Evolutionary conservation across 2,113 vertebrate species (phyloP).

Genomic region (Vanacampus margaritifer): DNA sequence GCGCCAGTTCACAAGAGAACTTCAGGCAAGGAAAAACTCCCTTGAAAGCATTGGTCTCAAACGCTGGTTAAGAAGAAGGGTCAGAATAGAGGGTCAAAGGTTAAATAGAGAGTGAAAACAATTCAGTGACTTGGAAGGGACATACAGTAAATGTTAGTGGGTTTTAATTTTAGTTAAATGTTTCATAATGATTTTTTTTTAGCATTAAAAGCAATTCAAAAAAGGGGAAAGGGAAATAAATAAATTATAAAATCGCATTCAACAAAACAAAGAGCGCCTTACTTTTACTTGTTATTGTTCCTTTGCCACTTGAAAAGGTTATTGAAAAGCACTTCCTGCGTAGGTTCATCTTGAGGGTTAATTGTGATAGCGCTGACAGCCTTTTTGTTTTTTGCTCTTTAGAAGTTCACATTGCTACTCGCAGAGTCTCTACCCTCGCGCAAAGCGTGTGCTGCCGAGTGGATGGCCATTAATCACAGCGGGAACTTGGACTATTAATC

Average conservation of each 20-base stretch:
- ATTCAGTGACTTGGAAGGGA: too few species aligned
- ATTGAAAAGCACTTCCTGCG: slow-evolving; percentile 40
- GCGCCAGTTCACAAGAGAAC: not conserved
- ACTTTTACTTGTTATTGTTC: not conserved
- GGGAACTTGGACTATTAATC: slow-evolving; percentile 84
- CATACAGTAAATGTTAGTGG: too few species aligned
- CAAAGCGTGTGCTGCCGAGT: slow-evolving; percentile 78
- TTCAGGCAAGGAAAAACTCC: too few species aligned
- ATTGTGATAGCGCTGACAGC: slow-evolving; percentile 82
- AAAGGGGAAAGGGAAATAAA: not conserved
- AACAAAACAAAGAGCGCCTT: not conserved
- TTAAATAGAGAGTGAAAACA: too few species aligned
- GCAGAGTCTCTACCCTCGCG: slow-evolving; percentile 76
- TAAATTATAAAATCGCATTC: not conserved
- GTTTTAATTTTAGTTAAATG: too few species aligned
- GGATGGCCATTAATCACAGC: slow-evolving; percentile 88
- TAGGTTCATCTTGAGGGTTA: slow-evolving; percentile 71
- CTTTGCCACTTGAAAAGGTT: not conserved
- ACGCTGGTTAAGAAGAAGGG: too few species aligned
- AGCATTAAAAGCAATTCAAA: too few species aligned
- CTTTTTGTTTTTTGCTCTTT: slow-evolving; percentile 78
- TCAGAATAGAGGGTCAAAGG: too few species aligned
- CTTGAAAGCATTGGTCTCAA: too few species aligned
- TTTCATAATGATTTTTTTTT: too few species aligned
- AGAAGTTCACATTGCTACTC: slow-evolving; percentile 68